A percentile compares a stretch with the other conserved stretches of the same genome.
Conservation (phyloP, 2,797 vertebrate genomes). For the Epinephelus awoara region DNA sequence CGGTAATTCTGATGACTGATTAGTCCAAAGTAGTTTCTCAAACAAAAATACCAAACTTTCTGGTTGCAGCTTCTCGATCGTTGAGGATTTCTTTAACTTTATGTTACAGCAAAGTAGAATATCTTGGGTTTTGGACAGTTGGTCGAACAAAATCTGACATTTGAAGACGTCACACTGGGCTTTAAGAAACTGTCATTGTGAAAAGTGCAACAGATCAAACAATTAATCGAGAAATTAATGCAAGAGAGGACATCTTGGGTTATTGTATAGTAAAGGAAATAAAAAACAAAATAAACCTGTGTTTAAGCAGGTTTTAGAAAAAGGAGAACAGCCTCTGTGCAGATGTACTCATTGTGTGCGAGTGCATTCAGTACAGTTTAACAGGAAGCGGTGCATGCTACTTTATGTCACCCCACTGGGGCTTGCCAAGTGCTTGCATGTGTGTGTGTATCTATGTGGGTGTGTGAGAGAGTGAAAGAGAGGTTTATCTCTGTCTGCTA, state of each 20-base stretch:
- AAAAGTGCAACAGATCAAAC: background rate
- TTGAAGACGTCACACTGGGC: background rate
- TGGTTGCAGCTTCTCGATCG: background rate
- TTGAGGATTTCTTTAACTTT: background rate
- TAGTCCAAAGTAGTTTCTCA: background rate
- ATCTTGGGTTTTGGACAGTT: background rate
- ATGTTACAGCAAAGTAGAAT: background rate
- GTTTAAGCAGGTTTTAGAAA: conserved; percentile 29
- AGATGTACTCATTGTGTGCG: conserved; percentile 34
- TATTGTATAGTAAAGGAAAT: background rate
- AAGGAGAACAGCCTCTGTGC: conserved; percentile 30
- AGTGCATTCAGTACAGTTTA: conserved; percentile 44
- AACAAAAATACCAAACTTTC: background rate
- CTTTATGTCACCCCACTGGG: conserved; percentile 66
- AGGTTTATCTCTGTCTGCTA: conserved; percentile 80
- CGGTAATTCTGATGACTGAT: background rate
- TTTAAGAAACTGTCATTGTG: background rate
- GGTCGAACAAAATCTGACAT: background rate
- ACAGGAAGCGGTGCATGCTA: conserved; percentile 70
- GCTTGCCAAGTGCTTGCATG: conserved; percentile 72
- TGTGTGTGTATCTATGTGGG: conserved; percentile 60
- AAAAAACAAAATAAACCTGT: conserved; percentile 24
- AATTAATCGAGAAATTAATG: background rate
- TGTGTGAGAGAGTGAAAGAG: conserved; percentile 73
- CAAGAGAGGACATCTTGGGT: background rate